These are phyloP conservation scores for Telmatochromis brachygnathus DNA, from an alignment of 2,113 vertebrate genomes.

Conservation along the genomic window DNA sequence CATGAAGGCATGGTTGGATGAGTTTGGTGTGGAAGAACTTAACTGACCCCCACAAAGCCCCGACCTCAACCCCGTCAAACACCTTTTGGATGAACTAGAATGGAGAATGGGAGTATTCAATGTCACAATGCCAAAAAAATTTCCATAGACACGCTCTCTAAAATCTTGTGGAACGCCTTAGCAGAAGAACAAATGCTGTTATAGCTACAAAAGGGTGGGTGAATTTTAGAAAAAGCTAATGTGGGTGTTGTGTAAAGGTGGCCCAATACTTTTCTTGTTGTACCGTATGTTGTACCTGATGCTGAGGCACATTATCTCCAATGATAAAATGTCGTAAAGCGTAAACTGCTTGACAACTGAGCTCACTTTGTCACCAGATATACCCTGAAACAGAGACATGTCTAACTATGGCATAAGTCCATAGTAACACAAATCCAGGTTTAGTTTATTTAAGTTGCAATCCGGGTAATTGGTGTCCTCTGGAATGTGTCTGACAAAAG, in stretches of 20 bases:
- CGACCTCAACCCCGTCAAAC: neutral
- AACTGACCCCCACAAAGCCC: neutral
- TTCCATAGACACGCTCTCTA: neutral
- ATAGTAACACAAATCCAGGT: neutral
- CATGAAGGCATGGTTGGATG: neutral
- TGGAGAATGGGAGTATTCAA: neutral
- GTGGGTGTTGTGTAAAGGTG: neutral
- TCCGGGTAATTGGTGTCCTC: constrained; percentile 19
- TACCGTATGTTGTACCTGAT: neutral
- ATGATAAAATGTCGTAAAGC: neutral
- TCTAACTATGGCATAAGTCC: neutral
- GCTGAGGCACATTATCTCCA: neutral
- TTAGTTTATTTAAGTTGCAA: constrained; percentile 7
- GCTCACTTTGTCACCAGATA: neutral
- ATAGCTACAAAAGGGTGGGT: neutral
- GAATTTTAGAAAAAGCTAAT: neutral
- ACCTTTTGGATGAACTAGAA: neutral
- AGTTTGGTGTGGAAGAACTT: neutral
- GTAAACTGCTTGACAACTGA: neutral
- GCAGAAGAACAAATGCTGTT: neutral
- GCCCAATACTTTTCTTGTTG: neutral
- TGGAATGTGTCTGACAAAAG: constrained; percentile 44
- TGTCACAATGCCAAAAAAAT: accelerated
- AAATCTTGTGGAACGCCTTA: neutral
- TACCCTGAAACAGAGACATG: neutral